phyloP scores from a whole-genome alignment of 1,140 invertebrate genomes.

The Amyelois transitella region DNA sequence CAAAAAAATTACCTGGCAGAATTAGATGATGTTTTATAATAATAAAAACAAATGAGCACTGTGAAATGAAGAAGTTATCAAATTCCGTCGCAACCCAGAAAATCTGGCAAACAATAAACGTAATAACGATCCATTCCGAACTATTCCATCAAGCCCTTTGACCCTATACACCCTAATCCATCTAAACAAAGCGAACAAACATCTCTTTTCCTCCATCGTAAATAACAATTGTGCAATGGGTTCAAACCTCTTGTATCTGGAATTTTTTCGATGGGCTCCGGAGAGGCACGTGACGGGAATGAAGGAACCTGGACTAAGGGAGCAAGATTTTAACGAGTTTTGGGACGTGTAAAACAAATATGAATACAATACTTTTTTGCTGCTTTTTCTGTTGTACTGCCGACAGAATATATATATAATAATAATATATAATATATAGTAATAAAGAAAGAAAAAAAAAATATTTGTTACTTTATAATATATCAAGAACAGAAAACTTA shows the following conservation, averaged over 20 bases:
- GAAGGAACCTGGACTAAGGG: neutral
- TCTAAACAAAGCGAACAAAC: conserved; percentile 3
- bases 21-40: too few species aligned
- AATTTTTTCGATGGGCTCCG: conserved; percentile 1
- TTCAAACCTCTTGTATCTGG: neutral
- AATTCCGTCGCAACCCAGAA: too few species aligned
- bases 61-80: too few species aligned
- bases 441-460: too few species aligned
- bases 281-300: conserved; percentile 4
- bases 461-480: too few species aligned
- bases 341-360: neutral
- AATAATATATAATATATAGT: too few species aligned
- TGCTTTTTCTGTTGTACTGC: too few species aligned
- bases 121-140: neutral
- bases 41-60: too few species aligned
- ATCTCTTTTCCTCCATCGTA: conserved; percentile 9
- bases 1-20: too few species aligned
- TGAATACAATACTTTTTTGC: too few species aligned
- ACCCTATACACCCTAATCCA: conserved; percentile 1
- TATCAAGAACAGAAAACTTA: too few species aligned
- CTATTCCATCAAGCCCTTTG: neutral
- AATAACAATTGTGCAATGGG: conserved; percentile 10
- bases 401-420: too few species aligned
- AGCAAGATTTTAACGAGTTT: neutral
- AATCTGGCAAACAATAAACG: neutral